Base-by-base conservation (phyloP, 2,113 vertebrate species). In the Cyanoderma ruficeps region DNA sequence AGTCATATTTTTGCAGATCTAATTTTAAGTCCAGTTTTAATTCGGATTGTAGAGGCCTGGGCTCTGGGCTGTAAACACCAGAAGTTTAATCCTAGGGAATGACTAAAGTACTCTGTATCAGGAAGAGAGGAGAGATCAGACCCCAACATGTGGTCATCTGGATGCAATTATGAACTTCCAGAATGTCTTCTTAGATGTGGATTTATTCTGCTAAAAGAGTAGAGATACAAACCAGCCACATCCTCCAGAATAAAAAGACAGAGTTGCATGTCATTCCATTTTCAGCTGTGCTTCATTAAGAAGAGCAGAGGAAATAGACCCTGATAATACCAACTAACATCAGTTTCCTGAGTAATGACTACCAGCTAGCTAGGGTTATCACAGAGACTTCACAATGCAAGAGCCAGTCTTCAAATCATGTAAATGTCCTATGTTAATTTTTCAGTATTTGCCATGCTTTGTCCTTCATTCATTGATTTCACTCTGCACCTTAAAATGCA, bases 161-260 rank as follows among this genome's bases (percentile, higher is more conserved):
- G 47, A 86, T 83, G 46, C 37, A 78, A 85, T 94, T 92, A 91
- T 0, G 5, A 86, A 83, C 37, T 44, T 91, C 37, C 56, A 89
- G 67, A 92, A 80, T 24, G 15, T 30, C 16, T 81, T 61, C 84
- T 95, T 52, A 94, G 94, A 95, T 96, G 95, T 95, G 94, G 91
- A 94, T 96, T 93, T 94, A 63, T 79, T 93, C 49, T 71, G 47
- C 44, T 92, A 49, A 81, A 70, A 68, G 56, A 44, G 33, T 70
- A 80, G 92, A 89, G 74, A 89, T 53, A 85, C 52, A 94, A 95
- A 95, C 14, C 37, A 89, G 81, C 94, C 96, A 94, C 93, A 89
- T 97, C 93, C 94, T 95, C 67, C 0, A 4, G 77, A 81, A 82
- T 50, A 70, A 33, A 64, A 83, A 93, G 75, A 23, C 20, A 64